Evolutionary conservation across 2,888 invertebrate genomes (phyloP).

Genomic region (Metallyticus violacea): DNA sequence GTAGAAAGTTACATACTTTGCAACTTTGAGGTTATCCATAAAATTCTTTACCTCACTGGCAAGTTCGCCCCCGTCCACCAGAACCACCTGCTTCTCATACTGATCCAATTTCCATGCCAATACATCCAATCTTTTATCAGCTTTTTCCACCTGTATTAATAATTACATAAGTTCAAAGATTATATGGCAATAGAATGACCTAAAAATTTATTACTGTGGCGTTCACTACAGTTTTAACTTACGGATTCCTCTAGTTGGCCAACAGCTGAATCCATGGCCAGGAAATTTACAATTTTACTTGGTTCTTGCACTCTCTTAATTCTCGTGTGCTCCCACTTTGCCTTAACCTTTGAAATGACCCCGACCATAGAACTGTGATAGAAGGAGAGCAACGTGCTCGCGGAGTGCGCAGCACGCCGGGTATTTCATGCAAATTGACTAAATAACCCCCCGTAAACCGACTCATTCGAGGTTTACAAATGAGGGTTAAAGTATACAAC

Average conservation of each 20-base stretch:
- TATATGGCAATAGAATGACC: too few species aligned
- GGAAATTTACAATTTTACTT: background rate
- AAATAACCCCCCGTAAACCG: too few species aligned
- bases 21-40: background rate
- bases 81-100: slow-evolving; percentile 63
- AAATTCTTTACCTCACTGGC: slow-evolving; percentile 45
- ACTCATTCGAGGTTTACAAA: too few species aligned
- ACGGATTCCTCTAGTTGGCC: slow-evolving; percentile 21
- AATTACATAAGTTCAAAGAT: background rate
- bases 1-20: background rate
- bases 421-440: too few species aligned
- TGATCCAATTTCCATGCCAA: slow-evolving; percentile 72
- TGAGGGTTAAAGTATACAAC: too few species aligned
- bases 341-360: background rate
- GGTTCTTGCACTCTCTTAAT: background rate
- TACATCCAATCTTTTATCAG: slow-evolving; percentile 68
- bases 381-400: background rate
- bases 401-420: too few species aligned
- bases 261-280: slow-evolving; percentile 21
- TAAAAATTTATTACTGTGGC: background rate
- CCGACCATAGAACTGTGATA: background rate
- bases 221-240: background rate
- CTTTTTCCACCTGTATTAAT: slow-evolving; percentile 62
- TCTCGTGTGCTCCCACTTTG: background rate
- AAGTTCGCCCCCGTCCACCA: slow-evolving; percentile 46